Evolutionary conservation across 2,113 vertebrate genomes (phyloP).

Genomic region (Centropus bengalensis): DNA sequence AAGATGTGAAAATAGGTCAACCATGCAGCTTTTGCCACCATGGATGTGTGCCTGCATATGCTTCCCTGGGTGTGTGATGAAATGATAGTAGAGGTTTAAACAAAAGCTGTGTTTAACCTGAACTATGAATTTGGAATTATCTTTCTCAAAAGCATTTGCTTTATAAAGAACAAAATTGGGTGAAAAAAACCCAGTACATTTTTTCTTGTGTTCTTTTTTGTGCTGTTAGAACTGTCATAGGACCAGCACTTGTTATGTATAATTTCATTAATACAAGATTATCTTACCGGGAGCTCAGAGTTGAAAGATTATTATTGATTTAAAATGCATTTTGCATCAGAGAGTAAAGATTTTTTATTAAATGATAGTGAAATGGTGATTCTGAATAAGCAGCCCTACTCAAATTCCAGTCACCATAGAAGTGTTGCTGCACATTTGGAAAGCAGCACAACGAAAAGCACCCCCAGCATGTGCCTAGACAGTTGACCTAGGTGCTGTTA

Average conservation of each 20-base stretch:
- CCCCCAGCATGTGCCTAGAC: neutral
- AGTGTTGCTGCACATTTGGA: neutral
- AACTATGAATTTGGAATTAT: neutral
- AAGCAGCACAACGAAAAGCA: neutral
- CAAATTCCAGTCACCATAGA: neutral
- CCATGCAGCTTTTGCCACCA: neutral
- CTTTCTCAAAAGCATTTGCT: neutral
- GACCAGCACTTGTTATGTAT: neutral
- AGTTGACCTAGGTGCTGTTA: neutral
- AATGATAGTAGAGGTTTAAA: neutral
- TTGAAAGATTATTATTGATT: neutral
- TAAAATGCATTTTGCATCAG: neutral
- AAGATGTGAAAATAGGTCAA: neutral
- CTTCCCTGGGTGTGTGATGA: neutral
- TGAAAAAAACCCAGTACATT: neutral
- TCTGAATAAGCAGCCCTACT: neutral
- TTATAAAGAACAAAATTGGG: neutral
- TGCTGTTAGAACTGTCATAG: neutral
- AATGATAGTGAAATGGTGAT: neutral
- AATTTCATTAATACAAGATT: neutral
- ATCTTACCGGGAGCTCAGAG: neutral
- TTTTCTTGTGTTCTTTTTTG: conserved; percentile 18
- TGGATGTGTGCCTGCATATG: neutral
- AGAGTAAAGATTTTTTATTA: neutral
- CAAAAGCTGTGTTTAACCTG: neutral